These are phyloP conservation scores for Eucidaris tribuloides DNA, from an alignment of 35 echinoderm and acorn worm species.

Conservation along the genomic window DNA sequence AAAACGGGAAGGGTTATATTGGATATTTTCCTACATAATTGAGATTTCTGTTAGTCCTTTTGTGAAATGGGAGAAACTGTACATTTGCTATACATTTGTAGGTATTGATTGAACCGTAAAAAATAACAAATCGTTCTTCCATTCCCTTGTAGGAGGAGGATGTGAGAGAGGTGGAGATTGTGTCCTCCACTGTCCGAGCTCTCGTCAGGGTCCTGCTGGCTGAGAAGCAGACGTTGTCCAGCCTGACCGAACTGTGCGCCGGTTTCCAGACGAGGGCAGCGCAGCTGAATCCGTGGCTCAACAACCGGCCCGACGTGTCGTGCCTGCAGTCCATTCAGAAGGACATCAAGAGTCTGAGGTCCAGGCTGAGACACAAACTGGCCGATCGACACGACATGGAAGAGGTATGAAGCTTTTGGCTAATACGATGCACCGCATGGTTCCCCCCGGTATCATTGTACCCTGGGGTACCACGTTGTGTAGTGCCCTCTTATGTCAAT, in stretches of 20 bases:
- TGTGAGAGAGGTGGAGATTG: not conserved
- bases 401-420: constrained; percentile 22
- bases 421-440: not conserved
- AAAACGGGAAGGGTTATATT: too few relatives aligned
- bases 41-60: too few relatives aligned
- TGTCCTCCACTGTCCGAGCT: not conserved
- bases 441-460: not conserved
- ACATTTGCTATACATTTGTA: too few relatives aligned
- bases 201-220: not conserved
- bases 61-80: too few relatives aligned
- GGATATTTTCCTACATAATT: too few relatives aligned
- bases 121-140: too few relatives aligned
- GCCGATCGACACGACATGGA: constrained; percentile 44
- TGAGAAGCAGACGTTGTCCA: not conserved
- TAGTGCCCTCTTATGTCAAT: too few relatives aligned
- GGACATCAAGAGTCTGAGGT: constrained; percentile 19
- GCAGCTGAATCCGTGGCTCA: constrained; percentile 24
- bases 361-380: constrained; percentile 37
- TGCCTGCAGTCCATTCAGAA: constrained; percentile 16
- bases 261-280: not conserved
- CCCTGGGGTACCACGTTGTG: too few relatives aligned
- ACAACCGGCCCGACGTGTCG: constrained; percentile 33
- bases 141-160: constrained; percentile 43
- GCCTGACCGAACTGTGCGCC: not conserved
- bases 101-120: too few relatives aligned